These are phyloP conservation scores for Sinocyclocheilus rhinocerous DNA, from an alignment of 2,113 vertebrate genomes.

Conservation along the genomic window DNA sequence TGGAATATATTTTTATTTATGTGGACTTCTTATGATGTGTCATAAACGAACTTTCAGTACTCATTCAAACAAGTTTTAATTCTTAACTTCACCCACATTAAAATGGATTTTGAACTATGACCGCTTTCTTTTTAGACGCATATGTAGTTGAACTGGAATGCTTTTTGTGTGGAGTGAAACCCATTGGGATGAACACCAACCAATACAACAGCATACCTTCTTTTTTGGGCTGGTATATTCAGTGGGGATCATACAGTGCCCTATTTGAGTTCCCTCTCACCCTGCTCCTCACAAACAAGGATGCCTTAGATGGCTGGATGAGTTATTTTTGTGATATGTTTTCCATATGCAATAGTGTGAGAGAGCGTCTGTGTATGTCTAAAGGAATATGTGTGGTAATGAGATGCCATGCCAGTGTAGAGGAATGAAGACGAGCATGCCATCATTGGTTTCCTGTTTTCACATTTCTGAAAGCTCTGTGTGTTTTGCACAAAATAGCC, in stretches of 20 bases:
- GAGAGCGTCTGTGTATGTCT: conserved; percentile 58
- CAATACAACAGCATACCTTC: not conserved
- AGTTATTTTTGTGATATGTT: conserved; percentile 61
- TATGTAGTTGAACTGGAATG: conserved; percentile 15
- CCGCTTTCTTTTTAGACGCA: not conserved
- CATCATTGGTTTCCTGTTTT: conserved; percentile 50
- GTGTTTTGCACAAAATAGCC: conserved; percentile 15
- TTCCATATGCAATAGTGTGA: conserved; percentile 64
- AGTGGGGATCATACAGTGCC: conserved; percentile 8
- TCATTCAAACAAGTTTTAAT: not conserved
- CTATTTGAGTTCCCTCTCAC: conserved; percentile 22
- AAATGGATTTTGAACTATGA: not conserved
- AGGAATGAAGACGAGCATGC: conserved; percentile 47
- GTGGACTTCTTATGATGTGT: conserved; percentile 21
- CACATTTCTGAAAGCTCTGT: conserved; percentile 25
- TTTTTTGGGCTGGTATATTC: conserved; percentile 37
- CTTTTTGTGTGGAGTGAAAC: not conserved
- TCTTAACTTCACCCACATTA: not conserved
- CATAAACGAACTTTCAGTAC: conserved; percentile 6
- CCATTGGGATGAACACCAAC: conserved; percentile 6
- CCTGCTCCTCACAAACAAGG: conserved; percentile 34
- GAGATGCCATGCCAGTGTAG: conserved; percentile 52
- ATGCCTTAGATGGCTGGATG: conserved; percentile 49
- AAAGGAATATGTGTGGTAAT: conserved; percentile 48
- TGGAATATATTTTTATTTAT: conserved; percentile 24